Conservation (phyloP, 2,797 vertebrate genomes). For the Oryzias sinensis region DNA sequence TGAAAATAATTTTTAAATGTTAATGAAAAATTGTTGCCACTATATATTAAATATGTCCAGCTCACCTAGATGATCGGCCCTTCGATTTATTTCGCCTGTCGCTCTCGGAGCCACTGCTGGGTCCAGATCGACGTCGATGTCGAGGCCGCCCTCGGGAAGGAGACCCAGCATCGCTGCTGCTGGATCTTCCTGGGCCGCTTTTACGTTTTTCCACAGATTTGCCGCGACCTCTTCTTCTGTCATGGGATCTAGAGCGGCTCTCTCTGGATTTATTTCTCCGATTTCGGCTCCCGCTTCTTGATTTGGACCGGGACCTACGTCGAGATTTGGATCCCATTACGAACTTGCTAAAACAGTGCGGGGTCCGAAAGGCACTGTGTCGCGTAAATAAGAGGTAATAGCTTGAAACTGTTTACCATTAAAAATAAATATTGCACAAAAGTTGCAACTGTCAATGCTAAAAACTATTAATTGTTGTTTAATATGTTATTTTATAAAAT, state of each 20-base stretch:
- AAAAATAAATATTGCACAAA: too few relatives aligned
- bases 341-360: conserved; percentile 11
- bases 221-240: conserved; percentile 46
- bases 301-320: conserved; percentile 59
- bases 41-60: too few relatives aligned
- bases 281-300: conserved; percentile 49
- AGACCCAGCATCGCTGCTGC: conserved; percentile 55
- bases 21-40: too few relatives aligned
- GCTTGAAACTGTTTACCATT: neutral
- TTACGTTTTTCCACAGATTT: conserved; percentile 47
- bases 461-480: too few relatives aligned
- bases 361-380: conserved; percentile 44
- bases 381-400: conserved; percentile 67
- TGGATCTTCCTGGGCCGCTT: conserved; percentile 51
- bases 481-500: too few relatives aligned
- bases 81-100: conserved; percentile 48
- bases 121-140: conserved; percentile 27
- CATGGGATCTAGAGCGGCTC: conserved; percentile 58
- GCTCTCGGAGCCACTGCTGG: conserved; percentile 65
- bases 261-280: conserved; percentile 34
- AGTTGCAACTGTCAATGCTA: too few relatives aligned
- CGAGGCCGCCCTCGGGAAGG: conserved; percentile 46
- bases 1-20: too few relatives aligned
- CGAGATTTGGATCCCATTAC: conserved; percentile 65
- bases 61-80: conserved; percentile 64